Conservation (phyloP, 2,888 invertebrate species). For the Athalia circularis region DNA sequence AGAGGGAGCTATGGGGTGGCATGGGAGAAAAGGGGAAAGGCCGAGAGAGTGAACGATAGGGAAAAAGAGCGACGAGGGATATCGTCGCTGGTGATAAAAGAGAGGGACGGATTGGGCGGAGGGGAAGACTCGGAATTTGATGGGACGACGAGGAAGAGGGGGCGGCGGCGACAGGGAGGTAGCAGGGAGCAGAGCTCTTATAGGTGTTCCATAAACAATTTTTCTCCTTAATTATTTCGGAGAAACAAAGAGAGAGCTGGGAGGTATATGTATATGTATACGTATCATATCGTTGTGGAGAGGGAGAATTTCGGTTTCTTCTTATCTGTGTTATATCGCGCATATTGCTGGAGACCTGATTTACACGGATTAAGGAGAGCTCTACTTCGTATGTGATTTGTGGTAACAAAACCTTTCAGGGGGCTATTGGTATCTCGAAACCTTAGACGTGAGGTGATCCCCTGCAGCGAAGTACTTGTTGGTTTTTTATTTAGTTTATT, state of each 20-base stretch:
- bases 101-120: conserved; percentile 36
- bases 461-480: conserved; percentile 14
- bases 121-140: conserved; percentile 35
- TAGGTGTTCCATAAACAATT: conserved; percentile 44
- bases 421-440: not conserved
- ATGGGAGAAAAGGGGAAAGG: conserved; percentile 48
- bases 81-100: conserved; percentile 16
- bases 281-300: not conserved
- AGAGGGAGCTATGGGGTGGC: conserved; percentile 46
- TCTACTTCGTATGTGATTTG: conserved; percentile 11
- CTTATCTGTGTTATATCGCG: conserved; percentile 4
- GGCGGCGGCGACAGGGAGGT: conserved; percentile 42
- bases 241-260: conserved; percentile 15
- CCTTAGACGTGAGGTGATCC: conserved; percentile 7
- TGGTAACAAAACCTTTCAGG: not conserved
- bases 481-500: not conserved
- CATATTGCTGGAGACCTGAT: conserved; percentile 28
- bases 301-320: not conserved
- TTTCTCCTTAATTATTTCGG: conserved; percentile 33
- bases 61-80: conserved; percentile 42
- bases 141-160: conserved; percentile 45
- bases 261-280: not conserved
- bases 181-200: conserved; percentile 40
- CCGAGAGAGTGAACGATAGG: conserved; percentile 45
- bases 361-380: conserved; percentile 32